phyloP scores from a whole-genome alignment of 2,888 invertebrate species.

The Scaptodrosophila latifasciaeformis region DNA sequence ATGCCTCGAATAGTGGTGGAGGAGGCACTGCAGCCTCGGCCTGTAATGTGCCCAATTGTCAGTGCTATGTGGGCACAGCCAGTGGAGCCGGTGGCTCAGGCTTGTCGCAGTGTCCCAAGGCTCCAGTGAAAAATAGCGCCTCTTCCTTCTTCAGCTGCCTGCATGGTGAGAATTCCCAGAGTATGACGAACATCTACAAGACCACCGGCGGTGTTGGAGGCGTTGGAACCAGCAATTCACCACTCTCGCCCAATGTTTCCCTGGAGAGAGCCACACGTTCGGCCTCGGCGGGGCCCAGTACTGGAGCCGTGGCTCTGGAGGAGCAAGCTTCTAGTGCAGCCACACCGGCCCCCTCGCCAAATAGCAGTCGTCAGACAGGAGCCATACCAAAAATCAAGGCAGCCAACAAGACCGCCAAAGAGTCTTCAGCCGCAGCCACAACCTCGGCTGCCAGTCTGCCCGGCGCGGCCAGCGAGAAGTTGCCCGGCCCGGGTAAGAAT shows the following conservation, averaged over 20 bases:
- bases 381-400: conserved; percentile 71
- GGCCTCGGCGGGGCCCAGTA: conserved; percentile 62
- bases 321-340: conserved; percentile 27
- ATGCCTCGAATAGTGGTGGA: conserved; percentile 61
- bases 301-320: conserved; percentile 21
- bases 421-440: conserved; percentile 25
- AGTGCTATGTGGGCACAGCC: conserved; percentile 43
- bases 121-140: conserved; percentile 72
- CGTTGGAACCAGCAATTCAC: conserved; percentile 33
- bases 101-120: conserved; percentile 35
- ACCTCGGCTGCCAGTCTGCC: conserved; percentile 34
- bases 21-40: conserved; percentile 27
- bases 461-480: conserved; percentile 15
- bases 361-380: conserved; percentile 50
- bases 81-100: conserved; percentile 24
- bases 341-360: not conserved
- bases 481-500: too few species aligned
- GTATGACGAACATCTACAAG: conserved; percentile 75
- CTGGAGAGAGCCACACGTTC: conserved; percentile 68
- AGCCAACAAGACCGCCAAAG: conserved; percentile 44
- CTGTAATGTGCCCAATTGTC: conserved; percentile 51
- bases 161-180: conserved; percentile 75
- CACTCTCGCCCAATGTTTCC: conserved; percentile 52
- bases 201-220: conserved; percentile 50
- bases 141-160: conserved; percentile 75